A percentile compares a stretch with the other conserved stretches of the same genome.
Conservation (phyloP, 2,797 vertebrate genomes). For the Cryptoprocta ferox region DNA sequence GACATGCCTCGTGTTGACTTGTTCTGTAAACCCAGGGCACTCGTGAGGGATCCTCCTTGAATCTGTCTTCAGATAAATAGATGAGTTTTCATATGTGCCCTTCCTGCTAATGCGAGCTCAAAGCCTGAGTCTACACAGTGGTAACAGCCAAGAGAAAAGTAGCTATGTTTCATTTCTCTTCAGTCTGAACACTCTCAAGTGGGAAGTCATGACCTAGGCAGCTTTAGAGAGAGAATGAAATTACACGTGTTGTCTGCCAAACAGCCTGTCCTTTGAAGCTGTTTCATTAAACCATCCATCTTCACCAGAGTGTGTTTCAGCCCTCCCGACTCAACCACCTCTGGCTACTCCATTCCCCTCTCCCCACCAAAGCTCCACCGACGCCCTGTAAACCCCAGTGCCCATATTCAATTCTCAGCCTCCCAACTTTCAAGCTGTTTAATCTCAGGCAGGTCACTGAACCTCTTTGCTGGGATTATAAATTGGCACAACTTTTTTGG, state of each 20-base stretch:
- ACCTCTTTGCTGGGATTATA: slow-evolving; percentile 41
- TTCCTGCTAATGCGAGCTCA: background rate
- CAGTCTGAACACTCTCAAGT: background rate
- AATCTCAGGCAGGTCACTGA: slow-evolving; percentile 42
- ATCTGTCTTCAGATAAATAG: background rate
- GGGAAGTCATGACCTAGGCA: background rate
- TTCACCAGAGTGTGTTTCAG: background rate
- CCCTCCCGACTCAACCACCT: background rate
- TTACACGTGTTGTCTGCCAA: background rate
- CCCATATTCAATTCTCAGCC: background rate
- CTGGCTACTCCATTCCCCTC: background rate
- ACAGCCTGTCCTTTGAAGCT: background rate
- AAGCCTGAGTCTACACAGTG: background rate
- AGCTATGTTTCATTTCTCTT: background rate
- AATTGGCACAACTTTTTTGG: slow-evolving; percentile 49
- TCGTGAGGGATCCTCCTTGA: background rate
- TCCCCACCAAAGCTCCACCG: background rate
- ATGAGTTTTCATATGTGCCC: background rate
- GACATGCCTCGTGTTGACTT: background rate
- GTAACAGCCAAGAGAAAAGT: background rate
- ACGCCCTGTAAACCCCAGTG: background rate
- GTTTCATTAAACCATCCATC: slow-evolving; percentile 11
- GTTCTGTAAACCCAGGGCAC: background rate
- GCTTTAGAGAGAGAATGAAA: background rate
- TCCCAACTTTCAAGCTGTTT: background rate